These are phyloP conservation scores for Frankliniella fusca DNA, from an alignment of 2,888 invertebrate species.

Conservation along the genomic window DNA sequence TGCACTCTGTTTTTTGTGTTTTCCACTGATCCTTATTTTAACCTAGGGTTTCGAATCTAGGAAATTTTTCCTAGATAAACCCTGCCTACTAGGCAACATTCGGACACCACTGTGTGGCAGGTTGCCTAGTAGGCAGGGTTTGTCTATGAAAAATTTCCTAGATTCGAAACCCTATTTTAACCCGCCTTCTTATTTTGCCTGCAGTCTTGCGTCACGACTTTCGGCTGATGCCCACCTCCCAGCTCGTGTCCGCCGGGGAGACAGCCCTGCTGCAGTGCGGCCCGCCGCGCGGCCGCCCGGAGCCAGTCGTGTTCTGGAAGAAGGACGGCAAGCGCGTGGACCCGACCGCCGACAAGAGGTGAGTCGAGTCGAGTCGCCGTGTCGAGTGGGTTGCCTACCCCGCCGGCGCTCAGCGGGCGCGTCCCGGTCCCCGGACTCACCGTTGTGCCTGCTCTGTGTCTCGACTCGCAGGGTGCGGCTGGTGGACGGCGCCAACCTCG, in stretches of 20 bases:
- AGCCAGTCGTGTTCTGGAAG: slow-evolving; percentile 8
- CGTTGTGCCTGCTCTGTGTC: neutral
- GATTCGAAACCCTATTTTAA: no score
- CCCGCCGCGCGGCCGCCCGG: neutral
- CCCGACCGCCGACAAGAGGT: slow-evolving; percentile 12
- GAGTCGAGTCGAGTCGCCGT: neutral
- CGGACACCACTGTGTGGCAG: no score
- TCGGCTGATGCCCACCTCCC: neutral
- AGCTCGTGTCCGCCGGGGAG: slow-evolving; percentile 13
- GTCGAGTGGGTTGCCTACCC: neutral
- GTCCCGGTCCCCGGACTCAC: neutral
- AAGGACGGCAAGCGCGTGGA: neutral
- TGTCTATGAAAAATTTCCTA: no score
- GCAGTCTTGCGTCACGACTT: slow-evolving; percentile 10
- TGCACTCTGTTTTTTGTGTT: neutral
- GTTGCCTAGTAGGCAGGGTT: no score
- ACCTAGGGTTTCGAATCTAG: no score
- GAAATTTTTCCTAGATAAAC: no score
- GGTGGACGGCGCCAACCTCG: slow-evolving; percentile 71
- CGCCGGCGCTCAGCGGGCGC: neutral
- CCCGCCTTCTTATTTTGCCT: neutral
- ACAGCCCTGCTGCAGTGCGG: slow-evolving; percentile 3
- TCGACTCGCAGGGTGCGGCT: slow-evolving; percentile 45
- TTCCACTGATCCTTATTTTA: no score
- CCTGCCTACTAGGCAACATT: no score